phyloP scores from a whole-genome alignment of 2,113 vertebrate species.

The Hystrix cristata region DNA sequence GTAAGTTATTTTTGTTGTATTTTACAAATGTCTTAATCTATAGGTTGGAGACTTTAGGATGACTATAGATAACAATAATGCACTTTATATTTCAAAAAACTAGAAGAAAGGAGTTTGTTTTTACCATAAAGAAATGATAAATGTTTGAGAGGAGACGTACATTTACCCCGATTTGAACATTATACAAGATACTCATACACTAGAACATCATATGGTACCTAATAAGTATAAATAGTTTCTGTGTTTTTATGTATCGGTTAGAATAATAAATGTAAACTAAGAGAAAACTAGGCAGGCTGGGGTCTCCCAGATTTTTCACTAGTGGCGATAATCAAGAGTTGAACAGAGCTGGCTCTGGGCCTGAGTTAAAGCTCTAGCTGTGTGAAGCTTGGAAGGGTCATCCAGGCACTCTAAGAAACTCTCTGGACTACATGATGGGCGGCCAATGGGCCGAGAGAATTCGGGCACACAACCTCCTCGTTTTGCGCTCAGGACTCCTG shows the following conservation, averaged over 20 bases:
- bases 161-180: not conserved
- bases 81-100: not conserved
- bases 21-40: conserved; percentile 11
- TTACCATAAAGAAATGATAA: not conserved
- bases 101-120: not conserved
- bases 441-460: not conserved
- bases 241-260: not conserved
- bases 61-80: not conserved
- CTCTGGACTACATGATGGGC: not conserved
- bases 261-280: not conserved
- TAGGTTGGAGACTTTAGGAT: not conserved
- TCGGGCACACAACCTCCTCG: not conserved
- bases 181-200: not conserved
- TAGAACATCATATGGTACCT: not conserved
- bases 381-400: not conserved
- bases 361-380: not conserved
- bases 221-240: not conserved
- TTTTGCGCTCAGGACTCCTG: not conserved
- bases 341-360: not conserved
- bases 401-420: not conserved
- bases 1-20: conserved; percentile 3
- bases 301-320: not conserved
- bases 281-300: not conserved
- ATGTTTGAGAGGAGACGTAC: not conserved
- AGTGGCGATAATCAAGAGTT: not conserved